Conservation (phyloP, 2,888 invertebrate genomes). For the Sarcophaga caerulescens region DNA sequence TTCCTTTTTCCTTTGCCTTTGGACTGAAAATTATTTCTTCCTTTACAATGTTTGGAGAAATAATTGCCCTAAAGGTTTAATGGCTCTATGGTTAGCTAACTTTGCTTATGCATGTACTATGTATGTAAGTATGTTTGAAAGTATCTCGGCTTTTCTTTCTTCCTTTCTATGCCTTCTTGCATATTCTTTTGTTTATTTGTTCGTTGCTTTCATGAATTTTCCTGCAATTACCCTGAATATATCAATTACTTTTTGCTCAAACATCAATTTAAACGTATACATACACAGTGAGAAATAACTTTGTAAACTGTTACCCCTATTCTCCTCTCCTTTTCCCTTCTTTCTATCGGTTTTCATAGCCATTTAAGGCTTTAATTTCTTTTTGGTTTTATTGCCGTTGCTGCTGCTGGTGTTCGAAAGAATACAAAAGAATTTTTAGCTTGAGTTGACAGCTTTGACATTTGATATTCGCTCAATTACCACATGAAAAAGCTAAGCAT, state of each 20-base stretch:
- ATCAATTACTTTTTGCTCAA: slow-evolving; percentile 55
- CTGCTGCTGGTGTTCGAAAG: slow-evolving; percentile 1
- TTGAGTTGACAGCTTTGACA: slow-evolving; percentile 64
- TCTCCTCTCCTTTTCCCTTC: slow-evolving; percentile 1
- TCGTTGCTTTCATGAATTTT: slow-evolving; percentile 39
- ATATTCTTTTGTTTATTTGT: slow-evolving; percentile 6
- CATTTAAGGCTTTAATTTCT: background rate
- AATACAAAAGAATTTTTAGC: slow-evolving; percentile 54
- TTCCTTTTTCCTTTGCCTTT: slow-evolving; percentile 7
- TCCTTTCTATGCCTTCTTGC: background rate
- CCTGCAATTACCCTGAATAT: slow-evolving; percentile 57
- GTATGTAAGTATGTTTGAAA: background rate
- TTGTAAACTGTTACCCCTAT: background rate
- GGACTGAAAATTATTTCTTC: slow-evolving; percentile 30
- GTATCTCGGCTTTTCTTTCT: background rate
- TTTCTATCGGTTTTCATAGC: background rate
- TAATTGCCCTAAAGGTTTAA: slow-evolving; percentile 51
- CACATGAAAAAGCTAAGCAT: slow-evolving; percentile 61
- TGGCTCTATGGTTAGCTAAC: slow-evolving; percentile 9
- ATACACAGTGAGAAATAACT: background rate
- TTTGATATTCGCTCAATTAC: slow-evolving; percentile 67
- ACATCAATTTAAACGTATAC: slow-evolving; percentile 45
- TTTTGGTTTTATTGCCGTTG: slow-evolving; percentile 12
- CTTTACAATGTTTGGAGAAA: slow-evolving; percentile 26
- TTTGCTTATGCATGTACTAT: background rate